Evolutionary conservation across 2,888 invertebrate genomes (phyloP).

Genomic region (Uropetala carovei): DNA sequence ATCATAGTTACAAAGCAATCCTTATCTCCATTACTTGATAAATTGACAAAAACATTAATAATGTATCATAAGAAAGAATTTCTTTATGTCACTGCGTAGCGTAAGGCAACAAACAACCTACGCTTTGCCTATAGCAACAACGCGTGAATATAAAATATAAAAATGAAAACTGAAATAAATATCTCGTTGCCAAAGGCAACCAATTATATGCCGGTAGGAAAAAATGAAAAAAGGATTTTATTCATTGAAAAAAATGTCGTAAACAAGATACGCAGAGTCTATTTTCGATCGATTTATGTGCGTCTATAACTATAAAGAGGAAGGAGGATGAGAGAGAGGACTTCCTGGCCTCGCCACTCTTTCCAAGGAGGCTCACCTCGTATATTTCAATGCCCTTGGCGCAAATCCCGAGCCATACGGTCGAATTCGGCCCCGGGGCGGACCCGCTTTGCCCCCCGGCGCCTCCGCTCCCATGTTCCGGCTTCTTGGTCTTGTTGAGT

Average conservation of each 20-base stretch:
- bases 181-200: background rate
- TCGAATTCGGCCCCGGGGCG: slow-evolving; percentile 22
- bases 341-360: background rate
- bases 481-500: slow-evolving; percentile 83
- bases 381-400: slow-evolving; percentile 94
- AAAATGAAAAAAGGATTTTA: slow-evolving; percentile 28
- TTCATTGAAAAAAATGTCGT: background rate
- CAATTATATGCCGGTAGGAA: background rate
- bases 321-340: background rate
- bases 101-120: too few relatives aligned
- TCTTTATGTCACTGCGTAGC: too few relatives aligned
- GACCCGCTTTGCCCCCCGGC: background rate
- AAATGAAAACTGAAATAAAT: slow-evolving; percentile 18
- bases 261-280: too few relatives aligned
- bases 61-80: too few relatives aligned
- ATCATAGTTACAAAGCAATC: too few relatives aligned
- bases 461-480: slow-evolving; percentile 81
- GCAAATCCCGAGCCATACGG: slow-evolving; percentile 92
- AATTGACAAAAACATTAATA: too few relatives aligned
- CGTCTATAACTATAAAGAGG: background rate
- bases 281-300: slow-evolving; percentile 1
- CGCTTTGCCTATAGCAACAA: too few relatives aligned
- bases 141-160: too few relatives aligned
- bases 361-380: slow-evolving; percentile 75
- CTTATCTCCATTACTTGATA: too few relatives aligned